Base-by-base conservation (phyloP, 1,140 invertebrate species). In the Drosophila pectinifera region DNA sequence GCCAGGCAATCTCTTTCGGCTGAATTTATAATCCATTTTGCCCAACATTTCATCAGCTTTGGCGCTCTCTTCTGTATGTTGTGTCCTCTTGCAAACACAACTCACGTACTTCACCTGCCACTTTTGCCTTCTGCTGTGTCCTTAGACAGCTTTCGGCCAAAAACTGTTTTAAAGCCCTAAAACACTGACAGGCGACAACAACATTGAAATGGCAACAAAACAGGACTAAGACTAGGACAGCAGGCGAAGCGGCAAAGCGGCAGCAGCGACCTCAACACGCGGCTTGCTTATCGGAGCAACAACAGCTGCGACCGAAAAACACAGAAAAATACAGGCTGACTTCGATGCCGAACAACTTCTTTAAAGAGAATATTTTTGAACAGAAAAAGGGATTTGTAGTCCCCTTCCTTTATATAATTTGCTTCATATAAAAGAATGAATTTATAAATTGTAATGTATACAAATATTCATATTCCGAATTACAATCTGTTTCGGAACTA, bases 251-350 rank as follows among this genome's bases (percentile, higher is more conserved):
- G 8, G 28, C 28, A 31, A 31, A 31, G 28, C 10, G 10, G 10
- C 28, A 31, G 28, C 28, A 31, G 28, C 53, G 74, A 84, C 65
- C 80, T 64, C 65, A 84, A 76, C 80, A 73, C 58, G 80, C 62
- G 65, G 62, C 67, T 39, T 64, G 80, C 80, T 84, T 84, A 84
- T 84, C 80, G 76, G 64, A 48, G 48, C 76, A 84, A 84, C 58
- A 84, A 84, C 81, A 85, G 81, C 80, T 89, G 80, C 64, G 68
- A 16, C 62, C 78, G 20, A 41, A 28, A 58, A 31, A 46, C 22
- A 49, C 45, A 67, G 28, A 31, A 31, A 31, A 46, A 74, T 57
- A 51, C 46, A 57, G 59, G 38, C 5, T 3, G 22, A 20, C 3
- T 16, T 28, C n/a, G 1, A 48, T 6, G 0, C 10, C 6, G 10